phyloP scores from a whole-genome alignment of 2,113 vertebrate species.

The Himantopus leucocephalus region DNA sequence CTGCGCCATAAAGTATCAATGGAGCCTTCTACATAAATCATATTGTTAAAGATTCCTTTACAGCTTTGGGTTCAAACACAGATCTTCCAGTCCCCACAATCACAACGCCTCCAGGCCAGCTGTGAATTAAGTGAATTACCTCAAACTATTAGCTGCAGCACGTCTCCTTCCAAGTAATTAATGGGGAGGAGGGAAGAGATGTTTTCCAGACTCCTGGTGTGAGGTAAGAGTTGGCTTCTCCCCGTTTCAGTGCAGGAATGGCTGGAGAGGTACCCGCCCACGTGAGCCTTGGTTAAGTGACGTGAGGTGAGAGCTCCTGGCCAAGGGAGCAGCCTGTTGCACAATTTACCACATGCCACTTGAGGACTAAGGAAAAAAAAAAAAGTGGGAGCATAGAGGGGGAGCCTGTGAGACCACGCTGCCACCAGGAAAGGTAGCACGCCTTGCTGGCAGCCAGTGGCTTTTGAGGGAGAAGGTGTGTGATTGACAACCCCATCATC shows the following conservation, averaged over 20 bases:
- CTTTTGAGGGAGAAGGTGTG: background rate
- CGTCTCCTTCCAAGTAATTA: conserved; percentile 11
- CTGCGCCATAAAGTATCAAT: background rate
- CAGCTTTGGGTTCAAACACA: background rate
- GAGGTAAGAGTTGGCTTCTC: conserved; percentile 50
- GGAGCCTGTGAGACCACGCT: background rate
- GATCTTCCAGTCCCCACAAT: background rate
- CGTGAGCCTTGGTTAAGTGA: background rate
- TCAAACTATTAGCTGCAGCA: conserved; percentile 15
- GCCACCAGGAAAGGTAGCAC: background rate
- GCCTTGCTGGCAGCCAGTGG: background rate
- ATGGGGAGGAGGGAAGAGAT: background rate
- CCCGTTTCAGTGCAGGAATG: background rate
- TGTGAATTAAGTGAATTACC: conserved; percentile 37
- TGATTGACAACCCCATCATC: background rate
- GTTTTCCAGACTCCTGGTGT: background rate
- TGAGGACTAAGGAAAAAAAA: background rate
- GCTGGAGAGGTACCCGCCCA: background rate
- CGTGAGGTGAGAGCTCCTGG: background rate
- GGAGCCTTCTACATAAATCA: background rate
- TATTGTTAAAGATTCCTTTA: background rate
- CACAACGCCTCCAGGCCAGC: background rate
- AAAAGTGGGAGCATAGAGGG: background rate
- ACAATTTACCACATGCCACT: background rate
- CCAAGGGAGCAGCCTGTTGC: background rate